phyloP scores from a whole-genome alignment of 2,797 vertebrate species.

The Lophotriccus pileatus region DNA sequence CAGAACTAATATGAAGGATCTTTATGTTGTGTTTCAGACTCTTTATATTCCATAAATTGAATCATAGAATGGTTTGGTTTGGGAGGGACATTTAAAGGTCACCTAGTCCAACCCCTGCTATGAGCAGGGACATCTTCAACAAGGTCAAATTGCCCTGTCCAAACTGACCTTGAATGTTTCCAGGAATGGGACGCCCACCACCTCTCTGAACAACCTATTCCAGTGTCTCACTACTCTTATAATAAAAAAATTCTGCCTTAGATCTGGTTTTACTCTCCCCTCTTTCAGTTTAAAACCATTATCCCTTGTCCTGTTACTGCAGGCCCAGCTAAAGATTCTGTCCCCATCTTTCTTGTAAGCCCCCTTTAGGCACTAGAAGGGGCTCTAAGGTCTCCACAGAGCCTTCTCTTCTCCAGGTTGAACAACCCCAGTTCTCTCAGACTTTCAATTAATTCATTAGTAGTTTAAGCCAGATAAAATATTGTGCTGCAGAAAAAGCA shows the following conservation, averaged over 20 bases:
- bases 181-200: fast-evolving
- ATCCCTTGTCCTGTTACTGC: background rate
- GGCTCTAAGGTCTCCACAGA: background rate
- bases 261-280: background rate
- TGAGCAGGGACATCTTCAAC: no score
- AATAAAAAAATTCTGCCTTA: fast-evolving
- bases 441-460: background rate
- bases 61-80: fast-evolving
- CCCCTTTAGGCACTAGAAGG: background rate
- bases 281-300: background rate
- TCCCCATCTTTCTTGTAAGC: background rate
- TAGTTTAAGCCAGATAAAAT: background rate
- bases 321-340: background rate
- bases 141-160: fast-evolving
- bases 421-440: background rate
- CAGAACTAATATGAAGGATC: background rate
- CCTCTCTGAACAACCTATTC: fast-evolving
- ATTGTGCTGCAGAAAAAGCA: background rate
- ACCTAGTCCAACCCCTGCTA: fast-evolving
- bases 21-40: background rate
- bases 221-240: fast-evolving
- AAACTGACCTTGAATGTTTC: background rate
- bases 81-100: background rate
- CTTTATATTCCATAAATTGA: background rate
- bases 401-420: background rate